These are phyloP conservation scores for Amblyornis subalaris DNA, from an alignment of 2,113 vertebrate species.

Conservation along the genomic window DNA sequence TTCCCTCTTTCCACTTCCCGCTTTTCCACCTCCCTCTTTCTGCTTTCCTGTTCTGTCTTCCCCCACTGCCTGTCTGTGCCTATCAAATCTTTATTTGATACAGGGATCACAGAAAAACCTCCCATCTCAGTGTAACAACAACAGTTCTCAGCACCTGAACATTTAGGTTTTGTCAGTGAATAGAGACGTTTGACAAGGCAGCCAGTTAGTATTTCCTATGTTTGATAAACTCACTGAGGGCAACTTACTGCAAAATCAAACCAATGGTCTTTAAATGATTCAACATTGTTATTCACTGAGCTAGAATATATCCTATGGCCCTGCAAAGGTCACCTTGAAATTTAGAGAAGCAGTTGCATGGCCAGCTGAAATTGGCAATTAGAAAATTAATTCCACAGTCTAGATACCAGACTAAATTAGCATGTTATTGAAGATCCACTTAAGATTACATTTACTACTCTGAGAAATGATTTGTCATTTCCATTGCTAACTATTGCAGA, in stretches of 20 bases:
- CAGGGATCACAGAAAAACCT: too few relatives aligned
- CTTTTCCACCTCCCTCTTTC: neutral
- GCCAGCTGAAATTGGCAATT: neutral
- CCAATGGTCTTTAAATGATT: neutral
- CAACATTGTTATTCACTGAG: neutral
- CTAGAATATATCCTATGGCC: neutral
- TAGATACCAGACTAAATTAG: constrained; percentile 36
- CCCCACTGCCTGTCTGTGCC: neutral
- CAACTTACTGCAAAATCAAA: neutral
- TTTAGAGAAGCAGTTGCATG: neutral
- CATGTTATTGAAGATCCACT: constrained; percentile 22
- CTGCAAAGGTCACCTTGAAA: constrained; percentile 4
- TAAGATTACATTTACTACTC: constrained; percentile 21
- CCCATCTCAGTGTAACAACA: neutral
- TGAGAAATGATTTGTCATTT: constrained; percentile 11
- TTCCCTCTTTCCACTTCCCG: neutral
- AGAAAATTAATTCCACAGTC: constrained; percentile 28
- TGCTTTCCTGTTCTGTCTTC: neutral
- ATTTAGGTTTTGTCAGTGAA: neutral
- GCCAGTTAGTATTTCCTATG: neutral
- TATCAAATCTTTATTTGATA: too few relatives aligned
- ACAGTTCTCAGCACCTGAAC: neutral
- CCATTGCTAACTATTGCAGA: neutral
- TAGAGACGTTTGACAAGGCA: neutral
- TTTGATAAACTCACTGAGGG: neutral